Base-by-base conservation (phyloP, 2,888 invertebrate genomes). In the Lagria hirta region DNA sequence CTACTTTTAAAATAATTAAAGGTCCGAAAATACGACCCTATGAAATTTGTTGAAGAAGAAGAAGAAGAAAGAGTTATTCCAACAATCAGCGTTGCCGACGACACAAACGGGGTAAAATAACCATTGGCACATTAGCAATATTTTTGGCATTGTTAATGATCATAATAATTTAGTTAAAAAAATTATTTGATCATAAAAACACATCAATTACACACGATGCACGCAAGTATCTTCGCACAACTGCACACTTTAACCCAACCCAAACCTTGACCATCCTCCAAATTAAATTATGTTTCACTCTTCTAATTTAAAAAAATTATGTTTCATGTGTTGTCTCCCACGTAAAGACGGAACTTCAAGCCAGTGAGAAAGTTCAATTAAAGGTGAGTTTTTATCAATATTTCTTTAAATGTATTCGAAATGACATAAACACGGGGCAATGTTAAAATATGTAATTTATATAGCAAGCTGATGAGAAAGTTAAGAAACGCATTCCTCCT, bases 401-500 rank as follows among this genome's bases (percentile, higher is more conserved):
- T 26, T 17, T 34, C 4, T 17, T 26, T 20, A 12, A 23, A 15
- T 20, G 13, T 21, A 21, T 4, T 36, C 33, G 26, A 6, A 7
- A 13, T 20, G 4, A 30, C 12, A 14, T 16, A 26, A 12, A 33
- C 17, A 26, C 33, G 33, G 41, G 26, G 23, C 27, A 14, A 23
- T 27, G 20, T 22, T 45, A 45, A 33, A 43, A n/a, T 28, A 34
- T 46, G 29, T 36, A 15, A 35, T 28, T 49, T 54, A 37, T 54
- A 15, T 43, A 52, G 51, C 38, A 43, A 37, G 35, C 6, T 21
- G 40, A 47, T 16, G 32, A 41, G 33, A 41, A 43, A 43, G 35
- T 43, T 46, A 75, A 73, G 60, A 70, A 70, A 60, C 61, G 61
- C 43, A 74, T 76, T 52, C 69, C 75, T 62, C 66, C 69, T 61